Percentiles rank a stretch among this genome's conserved stretches.
phyloP scores from a whole-genome alignment of 2,888 invertebrate genomes.

The Gisinianus flammeolus region DNA sequence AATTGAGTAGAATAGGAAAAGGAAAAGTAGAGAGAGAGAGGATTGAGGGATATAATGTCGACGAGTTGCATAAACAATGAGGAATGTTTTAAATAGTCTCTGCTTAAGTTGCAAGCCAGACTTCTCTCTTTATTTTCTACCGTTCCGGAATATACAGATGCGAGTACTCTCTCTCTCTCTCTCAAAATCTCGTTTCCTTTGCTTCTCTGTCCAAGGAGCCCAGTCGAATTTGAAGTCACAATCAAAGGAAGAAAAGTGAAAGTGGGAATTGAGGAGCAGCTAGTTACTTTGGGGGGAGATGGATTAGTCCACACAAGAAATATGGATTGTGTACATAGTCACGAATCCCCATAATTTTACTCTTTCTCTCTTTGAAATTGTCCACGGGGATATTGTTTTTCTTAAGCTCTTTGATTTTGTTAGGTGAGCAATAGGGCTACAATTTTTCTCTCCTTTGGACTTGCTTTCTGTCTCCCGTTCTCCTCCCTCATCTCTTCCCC shows the following conservation, averaged over 20 bases:
- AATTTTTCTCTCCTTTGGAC: not conserved
- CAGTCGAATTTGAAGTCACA: not conserved
- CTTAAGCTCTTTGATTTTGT: conserved; percentile 21
- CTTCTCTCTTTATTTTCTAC: not conserved
- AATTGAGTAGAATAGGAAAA: conserved; percentile 19
- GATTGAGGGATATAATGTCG: conserved; percentile 15
- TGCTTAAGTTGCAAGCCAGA: not conserved
- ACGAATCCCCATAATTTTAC: conserved; percentile 19
- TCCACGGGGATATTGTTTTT: conserved; percentile 12
- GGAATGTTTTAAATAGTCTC: conserved; percentile 10
- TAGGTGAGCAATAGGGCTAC: conserved; percentile 7
- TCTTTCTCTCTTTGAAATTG: conserved; percentile 16
- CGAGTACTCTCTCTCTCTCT: not conserved
- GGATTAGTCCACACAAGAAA: conserved; percentile 22
- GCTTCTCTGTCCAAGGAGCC: not conserved
- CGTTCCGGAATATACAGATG: too few species aligned
- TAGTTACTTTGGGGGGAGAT: not conserved
- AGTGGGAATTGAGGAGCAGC: not conserved
- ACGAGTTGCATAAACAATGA: conserved; percentile 33
- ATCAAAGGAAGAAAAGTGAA: not conserved
- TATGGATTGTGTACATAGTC: conserved; percentile 23
- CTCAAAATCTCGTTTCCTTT: not conserved
- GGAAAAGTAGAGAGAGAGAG: not conserved
- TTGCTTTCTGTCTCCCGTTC: not conserved
- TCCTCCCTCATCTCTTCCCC: not conserved